Conservation (phyloP, 1,140 invertebrate genomes). For the Leptinotarsa texana region DNA sequence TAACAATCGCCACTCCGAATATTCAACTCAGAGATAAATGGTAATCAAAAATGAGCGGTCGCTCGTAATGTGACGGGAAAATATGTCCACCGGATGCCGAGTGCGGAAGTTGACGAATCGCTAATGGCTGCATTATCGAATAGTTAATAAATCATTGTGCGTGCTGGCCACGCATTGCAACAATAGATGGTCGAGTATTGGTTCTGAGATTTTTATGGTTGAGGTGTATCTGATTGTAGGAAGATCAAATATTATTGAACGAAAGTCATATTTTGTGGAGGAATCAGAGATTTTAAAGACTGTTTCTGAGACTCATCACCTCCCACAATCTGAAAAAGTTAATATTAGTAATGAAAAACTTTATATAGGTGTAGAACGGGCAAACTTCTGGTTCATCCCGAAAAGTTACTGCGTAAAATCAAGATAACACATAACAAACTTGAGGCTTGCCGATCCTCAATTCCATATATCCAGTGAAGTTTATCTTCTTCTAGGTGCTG, state of each 20-base stretch:
- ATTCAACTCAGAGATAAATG: not conserved
- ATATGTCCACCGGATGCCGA: not conserved
- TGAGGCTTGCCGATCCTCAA: conserved; percentile 21
- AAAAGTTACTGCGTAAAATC: too few relatives aligned
- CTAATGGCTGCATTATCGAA: not conserved
- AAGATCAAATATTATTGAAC: not conserved
- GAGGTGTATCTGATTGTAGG: not conserved
- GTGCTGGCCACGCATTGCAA: not conserved
- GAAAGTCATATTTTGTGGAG: too few relatives aligned
- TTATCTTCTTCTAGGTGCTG: conserved; percentile 21
- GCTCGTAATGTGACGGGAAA: not conserved
- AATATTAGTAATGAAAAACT: too few relatives aligned
- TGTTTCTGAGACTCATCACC: too few relatives aligned
- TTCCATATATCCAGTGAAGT: conserved; percentile 4
- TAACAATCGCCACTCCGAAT: too few relatives aligned
- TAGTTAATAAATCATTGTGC: conserved; percentile 16
- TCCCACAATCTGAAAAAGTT: too few relatives aligned
- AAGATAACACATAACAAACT: not conserved
- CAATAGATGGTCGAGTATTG: not conserved
- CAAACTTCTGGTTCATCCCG: too few relatives aligned
- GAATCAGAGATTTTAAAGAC: too few relatives aligned
- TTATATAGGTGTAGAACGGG: too few relatives aligned
- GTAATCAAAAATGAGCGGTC: not conserved
- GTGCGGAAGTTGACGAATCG: conserved; percentile 1
- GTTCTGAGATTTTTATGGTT: conserved; percentile 5